Evolutionary conservation across 64 coral and sea anemone species (phyloP).

Genomic region (Anthopleura sola): DNA sequence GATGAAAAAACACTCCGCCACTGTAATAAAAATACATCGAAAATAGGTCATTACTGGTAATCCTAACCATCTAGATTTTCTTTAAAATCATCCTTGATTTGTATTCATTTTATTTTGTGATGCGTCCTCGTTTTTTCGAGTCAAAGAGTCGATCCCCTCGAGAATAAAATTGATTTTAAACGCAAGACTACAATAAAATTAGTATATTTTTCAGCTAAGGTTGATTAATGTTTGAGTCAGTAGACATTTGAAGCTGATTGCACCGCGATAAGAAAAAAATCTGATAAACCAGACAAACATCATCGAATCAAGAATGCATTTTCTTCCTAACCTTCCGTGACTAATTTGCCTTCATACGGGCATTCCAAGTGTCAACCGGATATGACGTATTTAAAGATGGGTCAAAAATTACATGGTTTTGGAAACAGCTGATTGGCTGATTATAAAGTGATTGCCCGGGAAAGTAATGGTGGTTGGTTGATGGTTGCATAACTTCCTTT

Average conservation of each 20-base stretch:
- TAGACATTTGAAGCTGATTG: not conserved
- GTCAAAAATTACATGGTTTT: not conserved
- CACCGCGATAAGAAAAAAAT: not conserved
- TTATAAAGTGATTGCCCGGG: not conserved
- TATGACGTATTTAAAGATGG: not conserved
- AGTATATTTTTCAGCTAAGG: not conserved
- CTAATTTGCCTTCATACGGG: not conserved
- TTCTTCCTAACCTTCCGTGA: not conserved
- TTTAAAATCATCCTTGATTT: too few species aligned
- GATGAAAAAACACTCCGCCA: not conserved
- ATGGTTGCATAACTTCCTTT: slow-evolving; percentile 10
- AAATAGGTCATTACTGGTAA: too few species aligned
- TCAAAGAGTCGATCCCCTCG: not conserved
- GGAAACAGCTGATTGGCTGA: not conserved
- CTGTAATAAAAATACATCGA: not conserved
- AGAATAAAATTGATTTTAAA: not conserved
- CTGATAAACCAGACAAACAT: not conserved
- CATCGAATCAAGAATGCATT: not conserved
- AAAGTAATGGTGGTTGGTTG: slow-evolving; percentile 6
- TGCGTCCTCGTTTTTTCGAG: not conserved
- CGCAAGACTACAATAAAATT: not conserved
- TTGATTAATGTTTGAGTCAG: not conserved
- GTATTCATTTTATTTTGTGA: not conserved
- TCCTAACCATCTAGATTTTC: too few species aligned
- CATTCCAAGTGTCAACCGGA: not conserved